Conservation (phyloP, 2,113 vertebrate species). For the Lepidothrix coronata region DNA sequence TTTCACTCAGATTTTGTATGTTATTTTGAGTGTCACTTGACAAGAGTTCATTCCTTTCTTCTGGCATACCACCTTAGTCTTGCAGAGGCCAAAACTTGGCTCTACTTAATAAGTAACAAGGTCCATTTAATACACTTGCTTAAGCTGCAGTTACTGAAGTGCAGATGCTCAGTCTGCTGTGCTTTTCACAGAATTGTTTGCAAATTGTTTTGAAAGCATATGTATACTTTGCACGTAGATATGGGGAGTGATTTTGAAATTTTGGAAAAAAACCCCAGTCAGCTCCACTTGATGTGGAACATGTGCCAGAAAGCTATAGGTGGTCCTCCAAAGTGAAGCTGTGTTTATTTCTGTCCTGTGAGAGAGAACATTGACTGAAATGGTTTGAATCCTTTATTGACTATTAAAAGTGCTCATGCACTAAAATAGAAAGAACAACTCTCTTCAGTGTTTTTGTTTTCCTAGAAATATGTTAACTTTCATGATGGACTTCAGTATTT, state of each 20-base stretch:
- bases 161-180: not conserved
- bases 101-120: not conserved
- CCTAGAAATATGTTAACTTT: not conserved
- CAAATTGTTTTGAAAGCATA: not conserved
- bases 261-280: too few relatives aligned
- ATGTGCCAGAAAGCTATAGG: not conserved
- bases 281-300: not conserved
- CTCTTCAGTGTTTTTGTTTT: not conserved
- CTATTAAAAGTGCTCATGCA: not conserved
- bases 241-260: not conserved
- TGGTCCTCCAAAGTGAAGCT: not conserved
- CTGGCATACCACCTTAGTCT: not conserved
- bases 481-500: not conserved
- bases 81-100: not conserved
- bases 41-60: not conserved
- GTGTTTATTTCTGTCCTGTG: not conserved
- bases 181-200: not conserved
- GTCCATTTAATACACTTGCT: not conserved
- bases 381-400: not conserved
- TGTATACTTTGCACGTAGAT: rapidly evolving
- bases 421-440: not conserved
- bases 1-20: not conserved
- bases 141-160: not conserved
- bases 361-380: not conserved
- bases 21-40: not conserved